Conservation (phyloP, 2,888 invertebrate species). For the Harmothoe impar region DNA sequence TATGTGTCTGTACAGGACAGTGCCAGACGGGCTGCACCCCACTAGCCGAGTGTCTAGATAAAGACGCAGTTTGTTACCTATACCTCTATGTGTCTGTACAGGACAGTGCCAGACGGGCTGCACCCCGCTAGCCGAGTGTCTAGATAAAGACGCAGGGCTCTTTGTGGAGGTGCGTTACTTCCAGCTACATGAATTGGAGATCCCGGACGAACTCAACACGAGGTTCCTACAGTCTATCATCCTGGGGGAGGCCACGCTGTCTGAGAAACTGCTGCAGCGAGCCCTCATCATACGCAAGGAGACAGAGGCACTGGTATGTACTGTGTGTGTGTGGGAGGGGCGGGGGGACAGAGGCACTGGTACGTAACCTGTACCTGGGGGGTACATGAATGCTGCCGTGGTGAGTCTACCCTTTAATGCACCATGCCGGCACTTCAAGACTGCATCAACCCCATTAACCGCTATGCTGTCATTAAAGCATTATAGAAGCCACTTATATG, state of each 20-base stretch:
- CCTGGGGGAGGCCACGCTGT: conserved; percentile 73
- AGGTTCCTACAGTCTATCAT: conserved; percentile 74
- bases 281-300: conserved; percentile 76
- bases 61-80: conserved; percentile 67
- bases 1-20: no score
- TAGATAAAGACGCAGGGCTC: conserved; percentile 70
- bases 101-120: conserved; percentile 74
- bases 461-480: no score
- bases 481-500: no score
- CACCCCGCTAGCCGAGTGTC: conserved; percentile 69
- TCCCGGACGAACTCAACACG: conserved; percentile 74
- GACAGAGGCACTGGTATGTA: conserved; percentile 74
- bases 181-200: conserved; percentile 72
- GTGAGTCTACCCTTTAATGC: no score
- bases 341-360: no score
- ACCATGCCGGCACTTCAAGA: no score
- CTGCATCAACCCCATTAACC: no score
- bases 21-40: no score
- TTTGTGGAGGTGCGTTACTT: conserved; percentile 72
- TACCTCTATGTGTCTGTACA: background rate
- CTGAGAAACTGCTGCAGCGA: conserved; percentile 74
- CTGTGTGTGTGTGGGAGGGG: no score
- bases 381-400: no score
- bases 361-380: no score
- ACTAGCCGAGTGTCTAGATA: no score